Evolutionary conservation across 35 echinoderm and acorn worm genomes (phyloP).

Genomic region (Chiridota heheva): DNA sequence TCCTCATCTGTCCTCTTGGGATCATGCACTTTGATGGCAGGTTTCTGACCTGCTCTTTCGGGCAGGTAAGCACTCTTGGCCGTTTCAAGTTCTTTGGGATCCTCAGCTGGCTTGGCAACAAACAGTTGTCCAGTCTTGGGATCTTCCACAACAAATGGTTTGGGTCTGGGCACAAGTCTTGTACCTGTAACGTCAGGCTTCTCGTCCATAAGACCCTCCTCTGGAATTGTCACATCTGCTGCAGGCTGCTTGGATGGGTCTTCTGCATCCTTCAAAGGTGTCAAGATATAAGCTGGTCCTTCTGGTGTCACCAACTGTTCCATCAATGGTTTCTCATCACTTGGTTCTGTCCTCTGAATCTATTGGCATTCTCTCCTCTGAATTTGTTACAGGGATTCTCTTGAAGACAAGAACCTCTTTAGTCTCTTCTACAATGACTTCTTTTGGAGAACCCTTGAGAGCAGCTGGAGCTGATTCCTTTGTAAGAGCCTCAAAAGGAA

Average conservation of each 20-base stretch:
- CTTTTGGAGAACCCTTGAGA: too few relatives aligned
- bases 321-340: slow-evolving; percentile 12
- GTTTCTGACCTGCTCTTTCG: not conserved
- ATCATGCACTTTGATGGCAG: slow-evolving; percentile 28
- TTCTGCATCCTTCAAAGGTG: not conserved
- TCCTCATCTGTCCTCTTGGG: too few relatives aligned
- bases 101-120: slow-evolving; percentile 45
- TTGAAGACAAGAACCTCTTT: too few relatives aligned
- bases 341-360: not conserved
- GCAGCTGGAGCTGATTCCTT: too few relatives aligned
- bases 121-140: slow-evolving; percentile 55
- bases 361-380: slow-evolving; percentile 1
- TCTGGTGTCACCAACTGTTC: slow-evolving; percentile 46
- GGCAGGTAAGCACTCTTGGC: slow-evolving; percentile 26
- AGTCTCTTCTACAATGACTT: too few relatives aligned
- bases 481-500: too few relatives aligned
- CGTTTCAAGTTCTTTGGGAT: slow-evolving; percentile 51
- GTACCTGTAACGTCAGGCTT: slow-evolving; percentile 50
- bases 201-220: slow-evolving; percentile 1
- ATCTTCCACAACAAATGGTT: slow-evolving; percentile 33
- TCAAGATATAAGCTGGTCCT: slow-evolving; percentile 32
- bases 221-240: slow-evolving; percentile 3
- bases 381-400: too few relatives aligned
- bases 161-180: slow-evolving; percentile 12
- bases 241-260: not conserved